Base-by-base conservation (phyloP, 2,113 vertebrate species). In the Mastomys natalensis region DNA sequence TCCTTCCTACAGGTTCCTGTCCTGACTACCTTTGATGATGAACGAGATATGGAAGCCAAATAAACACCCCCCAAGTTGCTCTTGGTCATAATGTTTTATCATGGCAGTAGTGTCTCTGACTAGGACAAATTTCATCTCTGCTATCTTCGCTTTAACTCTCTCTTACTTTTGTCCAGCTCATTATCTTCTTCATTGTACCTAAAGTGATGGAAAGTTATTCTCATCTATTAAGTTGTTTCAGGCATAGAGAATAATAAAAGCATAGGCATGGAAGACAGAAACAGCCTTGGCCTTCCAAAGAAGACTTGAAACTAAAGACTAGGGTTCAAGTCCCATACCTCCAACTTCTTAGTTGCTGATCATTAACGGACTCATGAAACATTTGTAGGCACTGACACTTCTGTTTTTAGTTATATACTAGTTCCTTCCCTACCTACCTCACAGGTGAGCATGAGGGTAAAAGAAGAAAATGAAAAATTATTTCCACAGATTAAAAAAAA, bases 401-500 rank as follows among this genome's bases (percentile, higher is more conserved):
- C 68, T 81, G 84, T 86, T 16, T 72, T 95, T 9, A 58, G 26
- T 21, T 91, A 62, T 48, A 37, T 72, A 87, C 73, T 13, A 64
- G 87, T 34, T 58, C 60, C 53, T 87, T 8, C 66, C 24, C 22
- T 66, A 12, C 60, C 45, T 82, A 64, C 51, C 74, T 53, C 22
- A 97, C n/a, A 24, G n/a, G 16, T 64, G 80, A 40, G 10, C 2
- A 0, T 70, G 45, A 40, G 12, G 6, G 85, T 72, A 40, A 93
- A 84, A 87, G 82, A 51, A 93, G 68, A 95, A 51, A 40, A 62
- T 19, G 5, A 88, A 77, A 15, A 43, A 3, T 58, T 93, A 55
- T 17, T 95, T 97, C 62, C 29, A 92, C 48, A 85, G 48, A 93
- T 37, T 78, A 37, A 21, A 70, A 68, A n/a, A 53, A 73, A 91